phyloP scores from a whole-genome alignment of 2,113 vertebrate genomes.

The Sakesphorus luctuosus region DNA sequence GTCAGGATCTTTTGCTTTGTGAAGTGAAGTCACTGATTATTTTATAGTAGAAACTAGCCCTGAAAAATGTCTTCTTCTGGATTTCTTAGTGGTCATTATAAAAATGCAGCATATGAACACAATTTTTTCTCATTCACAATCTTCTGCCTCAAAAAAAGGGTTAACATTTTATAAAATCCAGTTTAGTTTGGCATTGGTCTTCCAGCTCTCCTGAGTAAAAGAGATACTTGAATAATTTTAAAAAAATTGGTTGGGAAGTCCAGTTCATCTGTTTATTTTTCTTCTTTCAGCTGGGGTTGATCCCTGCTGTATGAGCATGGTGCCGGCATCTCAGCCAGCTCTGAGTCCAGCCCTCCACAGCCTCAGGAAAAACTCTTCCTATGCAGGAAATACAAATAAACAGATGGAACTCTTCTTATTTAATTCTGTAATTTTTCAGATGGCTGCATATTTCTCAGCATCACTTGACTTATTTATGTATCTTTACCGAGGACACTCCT shows the following conservation, averaged over 20 bases:
- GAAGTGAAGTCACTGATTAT: not conserved
- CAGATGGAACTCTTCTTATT: not conserved
- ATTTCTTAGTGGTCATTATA: not conserved
- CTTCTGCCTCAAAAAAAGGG: not conserved
- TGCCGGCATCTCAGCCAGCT: not conserved
- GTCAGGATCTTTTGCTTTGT: not conserved
- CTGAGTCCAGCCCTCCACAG: not conserved
- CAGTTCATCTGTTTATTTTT: not conserved
- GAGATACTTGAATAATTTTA: not conserved
- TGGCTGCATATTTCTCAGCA: not conserved
- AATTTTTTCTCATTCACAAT: not conserved
- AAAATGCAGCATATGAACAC: not conserved
- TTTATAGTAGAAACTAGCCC: not conserved
- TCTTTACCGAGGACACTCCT: not conserved
- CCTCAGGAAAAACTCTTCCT: not conserved
- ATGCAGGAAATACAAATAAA: not conserved
- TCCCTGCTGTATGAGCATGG: rapidly evolving
- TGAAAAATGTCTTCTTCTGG: not conserved
- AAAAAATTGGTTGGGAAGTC: not conserved
- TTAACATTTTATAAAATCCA: not conserved
- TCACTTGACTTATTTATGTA: not conserved
- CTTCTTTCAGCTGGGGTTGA: not conserved
- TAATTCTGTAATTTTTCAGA: not conserved
- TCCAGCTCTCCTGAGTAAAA: not conserved
- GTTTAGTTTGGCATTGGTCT: not conserved